Evolutionary conservation across 2,797 vertebrate genomes (phyloP), one percentile per base, ranked within the genome.

Genomic region (Clarias laeviceps): DNA sequence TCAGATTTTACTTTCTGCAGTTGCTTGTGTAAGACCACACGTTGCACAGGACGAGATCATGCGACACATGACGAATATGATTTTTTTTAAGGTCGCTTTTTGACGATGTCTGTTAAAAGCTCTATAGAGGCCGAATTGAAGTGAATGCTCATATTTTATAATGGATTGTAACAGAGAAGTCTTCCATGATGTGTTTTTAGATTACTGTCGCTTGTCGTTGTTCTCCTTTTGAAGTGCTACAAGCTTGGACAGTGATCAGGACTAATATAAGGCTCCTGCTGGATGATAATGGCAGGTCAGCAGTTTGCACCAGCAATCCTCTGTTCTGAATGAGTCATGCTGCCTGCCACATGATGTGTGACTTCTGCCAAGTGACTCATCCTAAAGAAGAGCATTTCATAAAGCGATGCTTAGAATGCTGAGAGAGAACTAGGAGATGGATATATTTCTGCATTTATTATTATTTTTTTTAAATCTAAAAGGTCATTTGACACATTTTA

Each of bases 321-420:
- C 86, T 90, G 85, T 87, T 89, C 87, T 82, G 82, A 80, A 80
- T 94, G 94, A 95, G 92, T 95, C 94, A 95, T 92, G 90, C 91
- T 88, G 90, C 88, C 87, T 89, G 90, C 89, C 92, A 89, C 93
- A 94, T 94, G 94, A 94, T 90, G 90, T 91, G 84, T 91, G 82
- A 91, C 94, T 95, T 94, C 94, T 92, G 90, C 93, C 86, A 88
- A 89, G 85, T 93, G 93, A 95, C 84, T 95, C 93, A 95, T 93
- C 88, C 64, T 80, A 80, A 92, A 93, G 90, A 92, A 93, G 91
- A 93, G 90, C 84, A 69, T 86, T 89, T 90, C 84, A 90, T 88
- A 62, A 78, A 62, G 57, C 57, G n/a, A 12, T 79, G 76, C 76
- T 62, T 15, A 79, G 32, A 79, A 37, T 79, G 11, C 22, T 79